Evolutionary conservation across 2,113 vertebrate species (phyloP), one percentile per base, ranked within the genome.

Genomic region (Pomatorhinus ruficollis): DNA sequence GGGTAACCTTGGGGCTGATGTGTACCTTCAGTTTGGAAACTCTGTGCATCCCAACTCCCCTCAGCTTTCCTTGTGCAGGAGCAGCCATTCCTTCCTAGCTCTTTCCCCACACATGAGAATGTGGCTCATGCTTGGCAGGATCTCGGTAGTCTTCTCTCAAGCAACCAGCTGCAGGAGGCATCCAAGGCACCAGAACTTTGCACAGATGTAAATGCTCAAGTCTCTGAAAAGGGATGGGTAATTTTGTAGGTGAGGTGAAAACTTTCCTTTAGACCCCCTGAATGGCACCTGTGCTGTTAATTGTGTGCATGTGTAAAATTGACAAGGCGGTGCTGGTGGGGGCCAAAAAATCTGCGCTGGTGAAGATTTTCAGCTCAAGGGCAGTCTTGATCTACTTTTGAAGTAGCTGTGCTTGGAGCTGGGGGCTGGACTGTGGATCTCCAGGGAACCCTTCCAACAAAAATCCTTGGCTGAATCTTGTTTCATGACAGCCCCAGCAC

Each of bases 71-170:
- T 37, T 24, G 53, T 61, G 78, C 57, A 40, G 50, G 27, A 66
- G 15, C 16, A 39, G 70, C 37, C 37, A 4, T 45, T 27, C 42
- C n/a, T 61, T 21, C 71, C 66, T 2, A 6, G 50, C 37, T 80
- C 88, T 63, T 53, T 57, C 35, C 33, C 4, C 27, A 76, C 35
- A 9, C 2, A 0, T 1, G 5, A 50, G 54, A 22, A 24, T 0
- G 0, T 37, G 74, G 35, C 57, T 87, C 6, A 4, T 0, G 9
- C 53, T 69, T 1, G 0, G 50, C 33, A 49, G 59, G 49, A 45
- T 2, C 44, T 69, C 16, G 12, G 49, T 11, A 45, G 70, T 16
- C 33, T 63, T 56, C 20, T 71, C 50, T 42, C 53, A 20, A 28
- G n/a, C 1, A 8, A 18, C 5, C 24, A 44, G 65, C 24, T 52